These are phyloP conservation scores for Nematopogon swammerdamellus DNA, from an alignment of 2,888 invertebrate species.

Conservation along the genomic window DNA sequence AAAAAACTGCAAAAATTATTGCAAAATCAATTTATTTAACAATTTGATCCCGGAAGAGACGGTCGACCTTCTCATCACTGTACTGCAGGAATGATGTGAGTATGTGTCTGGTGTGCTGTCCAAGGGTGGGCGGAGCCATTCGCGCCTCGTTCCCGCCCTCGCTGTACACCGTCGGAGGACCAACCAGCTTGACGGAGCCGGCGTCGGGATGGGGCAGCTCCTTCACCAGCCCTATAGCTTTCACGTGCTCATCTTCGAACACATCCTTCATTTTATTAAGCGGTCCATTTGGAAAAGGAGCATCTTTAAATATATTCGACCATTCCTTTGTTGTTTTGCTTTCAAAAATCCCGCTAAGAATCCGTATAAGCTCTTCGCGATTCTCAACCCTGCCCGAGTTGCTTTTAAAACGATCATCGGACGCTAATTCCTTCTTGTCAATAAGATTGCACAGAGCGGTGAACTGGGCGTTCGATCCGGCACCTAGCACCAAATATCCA, in stretches of 20 bases:
- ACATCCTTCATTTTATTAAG: slow-evolving; percentile 84
- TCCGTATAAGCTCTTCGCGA: slow-evolving; percentile 62
- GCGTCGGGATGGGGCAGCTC: slow-evolving; percentile 66
- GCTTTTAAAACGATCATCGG: slow-evolving; percentile 62
- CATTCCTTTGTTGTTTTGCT: slow-evolving; percentile 72
- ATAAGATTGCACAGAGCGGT: slow-evolving; percentile 66
- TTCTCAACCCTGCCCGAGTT: slow-evolving; percentile 77
- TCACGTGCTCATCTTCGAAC: slow-evolving; percentile 85
- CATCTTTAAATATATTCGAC: slow-evolving; percentile 66
- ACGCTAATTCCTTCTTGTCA: slow-evolving; percentile 55
- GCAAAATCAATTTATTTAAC: too few relatives aligned
- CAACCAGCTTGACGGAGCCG: slow-evolving; percentile 73
- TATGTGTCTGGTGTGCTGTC: slow-evolving; percentile 83
- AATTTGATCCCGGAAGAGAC: slow-evolving; percentile 42
- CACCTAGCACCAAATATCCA: slow-evolving; percentile 81
- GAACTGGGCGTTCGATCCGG: slow-evolving; percentile 84
- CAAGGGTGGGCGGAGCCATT: slow-evolving; percentile 77
- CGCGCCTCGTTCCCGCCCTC: slow-evolving; percentile 67
- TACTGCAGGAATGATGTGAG: slow-evolving; percentile 66
- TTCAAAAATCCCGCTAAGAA: slow-evolving; percentile 56
- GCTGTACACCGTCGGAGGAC: slow-evolving; percentile 83
- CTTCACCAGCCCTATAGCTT: slow-evolving; percentile 68
- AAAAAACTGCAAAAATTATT: too few relatives aligned
- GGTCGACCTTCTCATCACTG: slow-evolving; percentile 55
- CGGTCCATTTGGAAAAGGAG: slow-evolving; percentile 84